Conservation (phyloP, 2,113 vertebrate species). For the Glareola pratincola region DNA sequence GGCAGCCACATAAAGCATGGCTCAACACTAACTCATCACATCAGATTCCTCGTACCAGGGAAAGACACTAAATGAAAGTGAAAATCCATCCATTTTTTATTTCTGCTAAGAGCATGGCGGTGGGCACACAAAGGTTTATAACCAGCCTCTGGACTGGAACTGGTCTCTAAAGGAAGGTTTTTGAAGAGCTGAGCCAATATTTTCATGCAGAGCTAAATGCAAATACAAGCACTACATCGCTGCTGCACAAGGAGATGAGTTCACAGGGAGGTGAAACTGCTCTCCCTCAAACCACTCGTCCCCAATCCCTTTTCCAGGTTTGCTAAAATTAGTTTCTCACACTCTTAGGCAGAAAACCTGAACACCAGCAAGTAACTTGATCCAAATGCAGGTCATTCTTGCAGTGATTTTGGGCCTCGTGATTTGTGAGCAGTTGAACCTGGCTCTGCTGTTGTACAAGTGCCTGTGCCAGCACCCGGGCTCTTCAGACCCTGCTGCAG, state of each 20-base stretch:
- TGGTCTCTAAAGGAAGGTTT: not conserved
- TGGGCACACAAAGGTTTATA: not conserved
- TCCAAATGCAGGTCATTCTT: not conserved
- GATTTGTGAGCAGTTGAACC: not conserved
- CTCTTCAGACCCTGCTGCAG: not conserved
- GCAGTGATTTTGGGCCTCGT: not conserved
- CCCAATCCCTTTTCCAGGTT: not conserved
- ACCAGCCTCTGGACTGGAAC: not conserved
- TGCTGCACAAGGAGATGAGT: not conserved
- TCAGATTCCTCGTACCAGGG: not conserved
- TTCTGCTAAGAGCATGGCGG: not conserved
- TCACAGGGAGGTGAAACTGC: not conserved
- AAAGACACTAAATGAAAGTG: not conserved
- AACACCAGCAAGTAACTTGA: not conserved
- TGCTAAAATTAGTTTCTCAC: not conserved
- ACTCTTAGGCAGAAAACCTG: not conserved
- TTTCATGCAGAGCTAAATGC: not conserved
- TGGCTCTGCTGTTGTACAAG: not conserved
- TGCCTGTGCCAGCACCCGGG: not conserved
- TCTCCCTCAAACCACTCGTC: not conserved
- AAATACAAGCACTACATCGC: not conserved
- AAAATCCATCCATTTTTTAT: conserved; percentile 21
- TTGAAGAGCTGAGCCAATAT: not conserved
- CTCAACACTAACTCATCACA: conserved; percentile 27
- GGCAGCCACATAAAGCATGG: not conserved